Evolutionary conservation across 2,113 vertebrate genomes (phyloP).

Genomic region (Sphaerodactylus townsendi): DNA sequence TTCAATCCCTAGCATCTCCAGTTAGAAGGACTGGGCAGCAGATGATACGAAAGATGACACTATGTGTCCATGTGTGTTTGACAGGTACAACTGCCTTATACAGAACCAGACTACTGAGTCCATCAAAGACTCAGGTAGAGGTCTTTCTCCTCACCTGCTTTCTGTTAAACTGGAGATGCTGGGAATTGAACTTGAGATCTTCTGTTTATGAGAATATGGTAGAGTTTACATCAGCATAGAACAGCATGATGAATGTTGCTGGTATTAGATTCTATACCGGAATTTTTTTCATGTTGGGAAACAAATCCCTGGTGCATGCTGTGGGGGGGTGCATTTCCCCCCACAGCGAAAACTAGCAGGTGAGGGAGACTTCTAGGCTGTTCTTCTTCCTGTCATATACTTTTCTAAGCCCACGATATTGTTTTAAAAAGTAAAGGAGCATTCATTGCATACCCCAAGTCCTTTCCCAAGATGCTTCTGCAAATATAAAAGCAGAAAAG

Average conservation of each 20-base stretch:
- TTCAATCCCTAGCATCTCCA: too few relatives aligned
- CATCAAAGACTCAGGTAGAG: too few relatives aligned
- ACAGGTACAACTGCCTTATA: too few relatives aligned
- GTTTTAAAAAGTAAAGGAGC: neutral
- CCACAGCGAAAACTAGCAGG: neutral
- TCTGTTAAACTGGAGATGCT: too few relatives aligned
- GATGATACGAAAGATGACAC: too few relatives aligned
- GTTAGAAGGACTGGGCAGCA: too few relatives aligned
- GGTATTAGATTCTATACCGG: neutral
- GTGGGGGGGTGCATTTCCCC: too few relatives aligned
- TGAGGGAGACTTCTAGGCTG: neutral
- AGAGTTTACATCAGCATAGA: neutral
- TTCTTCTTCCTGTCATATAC: neutral
- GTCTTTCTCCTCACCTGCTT: too few relatives aligned
- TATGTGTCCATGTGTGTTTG: too few relatives aligned
- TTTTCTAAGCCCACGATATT: neutral
- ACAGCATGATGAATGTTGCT: neutral
- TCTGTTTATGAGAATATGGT: too few relatives aligned
- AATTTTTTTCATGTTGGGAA: neutral
- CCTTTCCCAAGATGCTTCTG: neutral
- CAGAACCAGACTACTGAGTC: too few relatives aligned
- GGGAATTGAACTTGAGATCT: too few relatives aligned
- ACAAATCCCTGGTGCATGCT: neutral
- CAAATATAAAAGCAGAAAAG: neutral
- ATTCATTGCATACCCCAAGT: neutral